Evolutionary conservation across 2,888 invertebrate genomes (phyloP), one percentile per base, ranked within the genome.

Genomic region (Tethea ocularis): DNA sequence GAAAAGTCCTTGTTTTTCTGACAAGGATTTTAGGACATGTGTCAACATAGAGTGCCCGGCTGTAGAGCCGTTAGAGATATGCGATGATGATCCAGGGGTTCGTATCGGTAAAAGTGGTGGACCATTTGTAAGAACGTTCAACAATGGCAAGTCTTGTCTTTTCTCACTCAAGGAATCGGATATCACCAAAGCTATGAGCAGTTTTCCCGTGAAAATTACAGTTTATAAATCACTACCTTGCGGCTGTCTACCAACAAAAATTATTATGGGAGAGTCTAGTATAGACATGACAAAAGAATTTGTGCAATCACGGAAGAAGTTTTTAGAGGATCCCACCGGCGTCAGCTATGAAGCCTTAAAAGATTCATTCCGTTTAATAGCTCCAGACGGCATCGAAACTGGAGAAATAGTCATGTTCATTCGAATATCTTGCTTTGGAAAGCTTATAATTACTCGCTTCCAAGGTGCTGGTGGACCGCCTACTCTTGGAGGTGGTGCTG

Each of bases 91-190:
- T 57, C 83, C 89, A 2, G 90, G 91, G 52, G 73, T 81, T 38
- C 90, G 91, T 62, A 61, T 74, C 6, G 82, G 83, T 11, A 87
- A 82, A 54, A 87, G 86, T 53, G 90, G 87, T 7, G 87, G 87
- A 20, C 87, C 88, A 0, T 90, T 88, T 59, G 78, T 87, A 0
- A 93, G 93, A 72, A 82, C 88, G 0, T 94, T 95, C 60, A 95
- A 94, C 74, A 95, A 91, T 67, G 95, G 95, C 26, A 95, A 95
- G 80, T 95, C 95, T 0, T 95, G 95, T 69, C 84, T 96, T n/a
- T 96, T 96, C 74, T 95, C 95, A 0, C 80, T 96, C 4, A 94
- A 94, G 26, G 89, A 94, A 52, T 69, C 78, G 8, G 94, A 94
- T 33, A 94, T 95, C 0, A 74, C 75, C n/a, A 82, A 88, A 52